phyloP scores from a whole-genome alignment of 2,888 invertebrate genomes.

The Aphidoletes aphidimyza region DNA sequence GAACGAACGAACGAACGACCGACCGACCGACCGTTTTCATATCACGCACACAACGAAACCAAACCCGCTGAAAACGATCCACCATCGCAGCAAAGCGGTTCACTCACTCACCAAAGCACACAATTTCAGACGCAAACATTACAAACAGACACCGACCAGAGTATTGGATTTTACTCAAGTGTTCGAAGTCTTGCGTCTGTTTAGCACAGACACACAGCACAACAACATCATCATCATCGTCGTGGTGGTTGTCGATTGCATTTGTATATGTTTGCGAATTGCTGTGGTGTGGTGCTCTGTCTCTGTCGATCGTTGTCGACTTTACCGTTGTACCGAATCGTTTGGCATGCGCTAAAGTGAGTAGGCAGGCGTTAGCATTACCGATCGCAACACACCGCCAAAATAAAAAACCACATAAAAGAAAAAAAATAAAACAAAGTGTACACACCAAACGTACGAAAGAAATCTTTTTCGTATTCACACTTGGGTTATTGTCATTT shows the following conservation, averaged over 20 bases:
- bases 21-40: background rate
- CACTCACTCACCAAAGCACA: too few relatives aligned
- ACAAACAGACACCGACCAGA: too few relatives aligned
- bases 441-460: background rate
- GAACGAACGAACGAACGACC: background rate
- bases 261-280: background rate
- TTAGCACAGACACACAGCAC: too few relatives aligned
- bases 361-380: background rate
- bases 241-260: background rate
- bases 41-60: background rate
- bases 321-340: constrained; percentile 15
- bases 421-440: background rate
- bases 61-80: background rate
- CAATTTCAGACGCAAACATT: too few relatives aligned
- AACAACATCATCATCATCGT: background rate
- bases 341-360: background rate
- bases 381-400: background rate
- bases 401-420: background rate
- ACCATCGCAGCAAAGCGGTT: too few relatives aligned
- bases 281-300: background rate
- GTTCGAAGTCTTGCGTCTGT: too few relatives aligned
- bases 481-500: constrained; percentile 44
- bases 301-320: background rate
- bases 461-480: constrained; percentile 11
- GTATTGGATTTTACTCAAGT: too few relatives aligned